These are phyloP conservation scores for Leucoraja ocellata DNA, from an alignment of 2,797 vertebrate genomes.

Conservation along the genomic window DNA sequence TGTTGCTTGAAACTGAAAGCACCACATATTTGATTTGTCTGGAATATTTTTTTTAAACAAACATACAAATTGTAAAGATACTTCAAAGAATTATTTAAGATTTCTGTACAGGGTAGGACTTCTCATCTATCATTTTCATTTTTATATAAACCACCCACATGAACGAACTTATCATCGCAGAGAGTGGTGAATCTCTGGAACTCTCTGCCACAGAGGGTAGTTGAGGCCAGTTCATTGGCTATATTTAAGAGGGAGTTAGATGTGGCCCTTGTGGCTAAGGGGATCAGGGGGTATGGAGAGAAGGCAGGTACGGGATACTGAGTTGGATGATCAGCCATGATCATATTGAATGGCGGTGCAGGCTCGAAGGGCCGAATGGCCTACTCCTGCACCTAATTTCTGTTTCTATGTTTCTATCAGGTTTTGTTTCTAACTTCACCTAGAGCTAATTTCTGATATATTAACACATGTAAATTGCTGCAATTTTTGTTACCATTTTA, in stretches of 20 bases:
- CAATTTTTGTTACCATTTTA: background rate
- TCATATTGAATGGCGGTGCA: too few species aligned
- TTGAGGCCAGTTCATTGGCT: too few species aligned
- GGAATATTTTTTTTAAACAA: background rate
- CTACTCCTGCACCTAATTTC: too few species aligned
- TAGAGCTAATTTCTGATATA: background rate
- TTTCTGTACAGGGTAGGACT: background rate
- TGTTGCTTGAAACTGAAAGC: background rate
- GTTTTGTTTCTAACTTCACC: background rate
- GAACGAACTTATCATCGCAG: background rate
- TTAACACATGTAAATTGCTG: background rate
- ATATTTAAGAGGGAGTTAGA: too few species aligned
- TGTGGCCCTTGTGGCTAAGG: too few species aligned
- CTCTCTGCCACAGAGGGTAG: too few species aligned
- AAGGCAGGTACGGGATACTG: too few species aligned
- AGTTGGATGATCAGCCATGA: too few species aligned
- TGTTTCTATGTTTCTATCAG: too few species aligned
- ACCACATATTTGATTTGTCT: background rate
- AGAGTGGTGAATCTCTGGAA: too few species aligned
- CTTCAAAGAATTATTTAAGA: background rate
- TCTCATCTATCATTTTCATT: background rate
- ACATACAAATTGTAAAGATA: background rate
- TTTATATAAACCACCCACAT: background rate
- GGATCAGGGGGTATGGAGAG: too few species aligned
- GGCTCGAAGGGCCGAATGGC: too few species aligned